These are phyloP conservation scores for Lampropteryx suffumata DNA, from an alignment of 2,888 invertebrate genomes.

Conservation along the genomic window DNA sequence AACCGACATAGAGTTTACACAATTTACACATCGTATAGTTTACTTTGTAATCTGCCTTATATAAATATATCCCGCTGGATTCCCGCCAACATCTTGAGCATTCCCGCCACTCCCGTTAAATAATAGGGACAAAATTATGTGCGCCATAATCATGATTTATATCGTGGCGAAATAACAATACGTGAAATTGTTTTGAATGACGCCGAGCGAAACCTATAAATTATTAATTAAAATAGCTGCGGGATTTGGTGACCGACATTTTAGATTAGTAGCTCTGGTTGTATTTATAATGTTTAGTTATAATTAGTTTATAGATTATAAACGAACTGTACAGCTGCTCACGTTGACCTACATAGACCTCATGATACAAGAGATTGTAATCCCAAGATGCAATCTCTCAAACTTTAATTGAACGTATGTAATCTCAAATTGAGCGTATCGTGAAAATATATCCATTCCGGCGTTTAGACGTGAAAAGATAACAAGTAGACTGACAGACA, in stretches of 20 bases:
- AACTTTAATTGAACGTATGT: no score
- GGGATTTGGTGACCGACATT: constrained; percentile 20
- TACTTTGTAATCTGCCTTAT: constrained; percentile 29
- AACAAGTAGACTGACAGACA: no score
- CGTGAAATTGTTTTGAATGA: constrained; percentile 28
- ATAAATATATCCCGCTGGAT: constrained; percentile 30
- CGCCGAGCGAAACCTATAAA: constrained; percentile 12
- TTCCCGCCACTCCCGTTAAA: constrained; percentile 31
- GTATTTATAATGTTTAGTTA: no score
- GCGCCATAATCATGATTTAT: constrained; percentile 35
- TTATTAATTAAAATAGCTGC: constrained; percentile 16
- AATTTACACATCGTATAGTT: constrained; percentile 19
- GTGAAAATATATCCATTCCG: no score
- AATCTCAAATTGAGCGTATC: no score
- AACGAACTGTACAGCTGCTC: no score
- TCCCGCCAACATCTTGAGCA: constrained; percentile 29
- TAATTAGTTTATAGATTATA: no score
- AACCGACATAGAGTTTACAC: constrained; percentile 1
- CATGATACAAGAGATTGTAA: no score
- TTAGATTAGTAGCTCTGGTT: neutral
- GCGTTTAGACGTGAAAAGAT: no score
- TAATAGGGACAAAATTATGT: constrained; percentile 34
- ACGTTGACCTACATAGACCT: no score
- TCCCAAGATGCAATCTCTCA: no score
- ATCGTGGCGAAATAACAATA: constrained; percentile 34